A percentile compares a stretch with the other conserved stretches of the same genome.
phyloP scores from a whole-genome alignment of 2,113 vertebrate genomes.

The Anhinga rufa region DNA sequence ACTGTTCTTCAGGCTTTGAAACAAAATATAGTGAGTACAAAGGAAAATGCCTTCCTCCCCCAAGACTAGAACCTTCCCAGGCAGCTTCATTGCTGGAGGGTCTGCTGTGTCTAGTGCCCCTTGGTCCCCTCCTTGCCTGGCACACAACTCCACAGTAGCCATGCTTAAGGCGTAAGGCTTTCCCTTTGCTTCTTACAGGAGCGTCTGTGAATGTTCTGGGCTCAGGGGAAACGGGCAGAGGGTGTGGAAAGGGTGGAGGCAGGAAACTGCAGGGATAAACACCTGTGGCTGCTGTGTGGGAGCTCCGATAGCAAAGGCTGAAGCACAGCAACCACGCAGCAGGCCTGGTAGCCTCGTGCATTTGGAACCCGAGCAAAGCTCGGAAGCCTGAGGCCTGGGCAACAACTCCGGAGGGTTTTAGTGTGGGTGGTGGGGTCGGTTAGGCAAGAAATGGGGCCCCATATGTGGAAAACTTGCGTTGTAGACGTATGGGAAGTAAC shows the following conservation, averaged over 20 bases:
- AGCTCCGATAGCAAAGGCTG: not conserved
- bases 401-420: not conserved
- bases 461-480: not conserved
- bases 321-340: not conserved
- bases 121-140: not conserved
- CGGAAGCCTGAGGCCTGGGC: not conserved
- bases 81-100: not conserved
- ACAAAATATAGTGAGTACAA: not conserved
- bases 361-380: not conserved
- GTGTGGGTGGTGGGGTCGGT: not conserved
- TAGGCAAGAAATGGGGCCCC: not conserved
- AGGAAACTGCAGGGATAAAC: not conserved
- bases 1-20: not conserved
- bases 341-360: rapidly evolving
- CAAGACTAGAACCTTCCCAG: not conserved
- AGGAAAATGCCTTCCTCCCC: not conserved
- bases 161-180: not conserved
- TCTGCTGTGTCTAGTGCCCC: not conserved
- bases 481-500: not conserved
- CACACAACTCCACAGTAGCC: not conserved
- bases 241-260: not conserved
- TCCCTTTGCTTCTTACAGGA: not conserved
- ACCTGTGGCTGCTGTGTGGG: not conserved
- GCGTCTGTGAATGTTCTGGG: not conserved
- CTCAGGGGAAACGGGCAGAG: not conserved